Evolutionary conservation across 2,888 invertebrate genomes (phyloP), one percentile per base, ranked within the genome.

Genomic region (Euclidia mi): DNA sequence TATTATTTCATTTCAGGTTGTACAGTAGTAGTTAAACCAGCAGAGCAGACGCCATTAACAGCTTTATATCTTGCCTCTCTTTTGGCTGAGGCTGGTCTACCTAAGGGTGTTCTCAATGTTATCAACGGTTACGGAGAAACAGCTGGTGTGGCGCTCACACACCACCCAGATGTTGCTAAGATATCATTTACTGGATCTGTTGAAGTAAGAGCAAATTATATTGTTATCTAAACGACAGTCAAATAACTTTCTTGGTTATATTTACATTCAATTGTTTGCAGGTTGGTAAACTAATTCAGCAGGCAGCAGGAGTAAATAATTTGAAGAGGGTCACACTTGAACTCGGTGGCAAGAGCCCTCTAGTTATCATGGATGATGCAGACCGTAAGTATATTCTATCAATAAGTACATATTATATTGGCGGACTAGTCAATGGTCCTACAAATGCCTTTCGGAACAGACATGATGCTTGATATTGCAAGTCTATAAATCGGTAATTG

Each of bases 41-140:
- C 99, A 0, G 99, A 99, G 85, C 99, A 99, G 89, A 99, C 99
- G 0, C 97, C 98, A 0, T 91, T 99, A 40, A 97, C 98, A 0
- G 98, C 99, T 0, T 91, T 98, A n/a, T 97, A 97, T 72, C 90
- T 98, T 1, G 98, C 98, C 0, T 96, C 98, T 48, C 91, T 99
- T 47, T 87, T 95, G 11, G 96, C 96, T 71, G 97, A 99, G 92
- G 98, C 98, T 37, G 98, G 98, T 1, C 96, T 98, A 66, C 99
- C 99, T 0, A 95, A 96, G 11, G 99, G 99, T 3, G 99, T 99
- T 0, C 87, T 99, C 0, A 99, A 99, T 84, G 95, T 99, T 10
- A 95, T 99, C 1, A 97, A 98, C 14, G 99, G 99, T 0, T 98
- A 95, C 82, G 99, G 98, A 0, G 95, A 96, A 34, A 85, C 85